Evolutionary conservation across 2,888 invertebrate genomes (phyloP), one percentile per base, ranked within the genome.

Genomic region (Biston stratarius): DNA sequence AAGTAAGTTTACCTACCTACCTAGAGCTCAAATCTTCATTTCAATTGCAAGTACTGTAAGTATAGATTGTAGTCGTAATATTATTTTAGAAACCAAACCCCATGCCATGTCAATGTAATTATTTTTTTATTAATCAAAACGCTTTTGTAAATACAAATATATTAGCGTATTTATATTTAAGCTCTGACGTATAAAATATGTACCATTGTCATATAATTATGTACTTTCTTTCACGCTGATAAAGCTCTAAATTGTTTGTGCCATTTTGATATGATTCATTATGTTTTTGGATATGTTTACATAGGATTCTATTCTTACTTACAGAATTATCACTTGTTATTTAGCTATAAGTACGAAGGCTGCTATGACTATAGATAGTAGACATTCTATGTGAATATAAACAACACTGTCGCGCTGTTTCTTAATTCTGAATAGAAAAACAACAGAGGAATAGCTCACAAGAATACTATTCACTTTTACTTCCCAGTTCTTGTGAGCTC

Each of bases 191-290:
- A 55, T 74, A 64, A 72, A 74, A 77, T 76, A 60, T 59, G 40
- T 57, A 74, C 70, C 73, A 74, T 68, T 67, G 73, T 73, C 73
- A 78, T 74, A 34, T 63, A 72, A 70, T 68, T 70, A 73, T 75
- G 71, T 77, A 48, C 74, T 51, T 53, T 67, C 70, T 71, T 61
- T 72, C 68, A 70, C 64, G 71, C 79, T 83, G 75, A 74, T 75
- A 73, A 79, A 80, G 74, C 76, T 84, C 80, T 83, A 85, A 85
- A 86, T 82, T 85, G 76, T 81, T 83, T 83, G 89, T 90, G 89
- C 89, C 89, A 89, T 89, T 85, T 63, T 47, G 36, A 58, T 56
- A 51, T 57, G 51, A 56, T 40, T 44, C 74, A 75, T 77, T 72
- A 61, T 62, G 45, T 52, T 60, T 60, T 67, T 59, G 36, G 47